Percentiles rank a stretch among this genome's conserved stretches.
Conservation (phyloP, 1,140 invertebrate species). For the Bacillus rossius region DNA sequence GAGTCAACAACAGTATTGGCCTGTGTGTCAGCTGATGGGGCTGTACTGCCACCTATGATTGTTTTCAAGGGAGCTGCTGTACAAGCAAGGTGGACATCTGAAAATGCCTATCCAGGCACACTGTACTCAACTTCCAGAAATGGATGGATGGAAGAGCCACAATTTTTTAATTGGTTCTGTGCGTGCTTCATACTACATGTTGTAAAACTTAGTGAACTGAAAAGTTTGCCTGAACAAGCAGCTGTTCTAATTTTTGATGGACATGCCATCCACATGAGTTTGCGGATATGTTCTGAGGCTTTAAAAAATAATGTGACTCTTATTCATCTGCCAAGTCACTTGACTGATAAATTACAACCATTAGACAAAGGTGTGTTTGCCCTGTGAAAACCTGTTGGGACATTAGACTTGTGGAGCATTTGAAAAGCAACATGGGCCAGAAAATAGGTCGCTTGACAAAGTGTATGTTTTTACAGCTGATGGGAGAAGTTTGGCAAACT, state of each 20-base stretch:
- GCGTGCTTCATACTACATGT: background rate
- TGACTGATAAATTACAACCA: constrained; percentile 28
- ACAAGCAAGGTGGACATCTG: constrained; percentile 30
- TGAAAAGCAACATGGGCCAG: constrained; percentile 13
- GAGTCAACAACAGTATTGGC: constrained; percentile 30
- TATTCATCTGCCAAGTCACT: constrained; percentile 31
- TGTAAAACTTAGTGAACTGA: background rate
- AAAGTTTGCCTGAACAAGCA: constrained; percentile 4
- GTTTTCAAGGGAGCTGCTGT: constrained; percentile 30
- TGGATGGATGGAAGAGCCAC: constrained; percentile 33
- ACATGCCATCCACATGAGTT: constrained; percentile 28
- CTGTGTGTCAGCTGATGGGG: constrained; percentile 29
- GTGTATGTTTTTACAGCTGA: background rate
- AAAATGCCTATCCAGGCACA: constrained; percentile 29
- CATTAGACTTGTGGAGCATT: constrained; percentile 7
- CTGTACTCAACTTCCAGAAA: constrained; percentile 30
- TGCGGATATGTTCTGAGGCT: constrained; percentile 19
- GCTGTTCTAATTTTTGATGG: constrained; percentile 25
- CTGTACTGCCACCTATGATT: constrained; percentile 30
- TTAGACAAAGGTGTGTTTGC: constrained; percentile 13
- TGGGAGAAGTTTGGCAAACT: constrained; percentile 2
- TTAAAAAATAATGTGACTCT: constrained; percentile 28
- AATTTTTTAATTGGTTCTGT: constrained; percentile 31
- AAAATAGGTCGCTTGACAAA: background rate
- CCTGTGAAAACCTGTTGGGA: constrained; percentile 5